Conservation (phyloP, 2,888 invertebrate genomes). For the Pyrrhia umbra region DNA sequence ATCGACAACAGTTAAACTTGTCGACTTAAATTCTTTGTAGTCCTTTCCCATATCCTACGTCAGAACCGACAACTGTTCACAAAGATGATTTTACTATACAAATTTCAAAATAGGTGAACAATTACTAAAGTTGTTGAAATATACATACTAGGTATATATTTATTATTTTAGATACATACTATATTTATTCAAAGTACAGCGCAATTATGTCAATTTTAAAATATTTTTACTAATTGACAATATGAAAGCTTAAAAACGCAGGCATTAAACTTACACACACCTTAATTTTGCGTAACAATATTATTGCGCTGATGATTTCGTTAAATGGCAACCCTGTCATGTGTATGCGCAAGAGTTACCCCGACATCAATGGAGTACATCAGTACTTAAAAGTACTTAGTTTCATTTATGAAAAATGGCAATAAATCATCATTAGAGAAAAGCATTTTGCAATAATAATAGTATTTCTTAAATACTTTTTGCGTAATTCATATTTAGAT, state of each 20-base stretch:
- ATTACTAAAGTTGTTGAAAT: not conserved
- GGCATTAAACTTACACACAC: not conserved
- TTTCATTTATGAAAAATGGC: too few species aligned
- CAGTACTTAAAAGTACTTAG: too few species aligned
- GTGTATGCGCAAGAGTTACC: too few species aligned
- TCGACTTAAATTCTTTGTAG: slow-evolving; percentile 10
- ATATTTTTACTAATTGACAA: slow-evolving; percentile 55
- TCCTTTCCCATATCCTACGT: not conserved
- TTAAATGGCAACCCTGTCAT: too few species aligned
- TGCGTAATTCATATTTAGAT: not conserved
- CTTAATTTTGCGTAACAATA: not conserved
- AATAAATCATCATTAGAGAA: too few species aligned
- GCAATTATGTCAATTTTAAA: slow-evolving; percentile 27
- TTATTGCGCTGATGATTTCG: too few species aligned
- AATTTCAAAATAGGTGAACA: too few species aligned
- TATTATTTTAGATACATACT: not conserved
- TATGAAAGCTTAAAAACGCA: slow-evolving; percentile 22
- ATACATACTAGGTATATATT: not conserved
- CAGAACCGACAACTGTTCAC: too few species aligned
- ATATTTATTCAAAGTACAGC: slow-evolving; percentile 24
- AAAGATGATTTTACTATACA: too few species aligned
- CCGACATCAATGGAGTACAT: too few species aligned
- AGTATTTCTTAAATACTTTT: not conserved
- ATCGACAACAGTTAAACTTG: slow-evolving; percentile 10
- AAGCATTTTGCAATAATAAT: too few species aligned